Evolutionary conservation across 92 coral and sea anemone genomes (phyloP), one percentile per base, ranked within the genome.

Genomic region (Montipora capitata): DNA sequence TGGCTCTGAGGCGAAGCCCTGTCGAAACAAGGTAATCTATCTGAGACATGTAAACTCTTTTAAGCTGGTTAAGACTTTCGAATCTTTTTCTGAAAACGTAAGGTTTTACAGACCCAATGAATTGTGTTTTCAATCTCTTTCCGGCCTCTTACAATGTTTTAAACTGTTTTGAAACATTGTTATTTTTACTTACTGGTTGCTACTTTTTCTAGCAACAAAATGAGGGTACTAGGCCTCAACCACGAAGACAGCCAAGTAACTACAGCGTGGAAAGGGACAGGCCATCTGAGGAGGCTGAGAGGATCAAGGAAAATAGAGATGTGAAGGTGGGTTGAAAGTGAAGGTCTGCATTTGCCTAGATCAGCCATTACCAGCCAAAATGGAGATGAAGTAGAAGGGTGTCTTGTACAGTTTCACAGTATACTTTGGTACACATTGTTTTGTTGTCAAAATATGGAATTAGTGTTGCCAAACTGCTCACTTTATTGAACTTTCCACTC

Each of bases 211-310:
- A 57, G 63, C 63, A 57, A 15, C 63, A 11, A 57, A 10, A 57
- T 57, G 63, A 57, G 63, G 63, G 63, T 57, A 57, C 14, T 57
- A 11, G 16, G 63, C 63, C 63, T 57, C 15, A 10, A 57, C 63
- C 63, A 57, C 14, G 63, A 57, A 57, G 63, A 57, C 15, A 57
- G 16, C 63, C 63, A 15, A 57, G 63, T 57, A 57, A 57, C 16
- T 57, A 57, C 63, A 57, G 63, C 13, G 0, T 15, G 15, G 63
- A 57, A 57, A 57, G 63, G 63, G 35, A 27, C 35, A 27, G 35
- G 14, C 80, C 80, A 20, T 54, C 49, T 10, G 80, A 76, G 4
- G 79, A 74, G 67, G 80, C 35, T 0, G 80, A 76, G 38, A 5
- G 80, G 7, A 15, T 76, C 1, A 56, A 54, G 38, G 80, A 76